phyloP scores from a whole-genome alignment of 2,797 vertebrate species.

The Hylomyscus alleni region DNA sequence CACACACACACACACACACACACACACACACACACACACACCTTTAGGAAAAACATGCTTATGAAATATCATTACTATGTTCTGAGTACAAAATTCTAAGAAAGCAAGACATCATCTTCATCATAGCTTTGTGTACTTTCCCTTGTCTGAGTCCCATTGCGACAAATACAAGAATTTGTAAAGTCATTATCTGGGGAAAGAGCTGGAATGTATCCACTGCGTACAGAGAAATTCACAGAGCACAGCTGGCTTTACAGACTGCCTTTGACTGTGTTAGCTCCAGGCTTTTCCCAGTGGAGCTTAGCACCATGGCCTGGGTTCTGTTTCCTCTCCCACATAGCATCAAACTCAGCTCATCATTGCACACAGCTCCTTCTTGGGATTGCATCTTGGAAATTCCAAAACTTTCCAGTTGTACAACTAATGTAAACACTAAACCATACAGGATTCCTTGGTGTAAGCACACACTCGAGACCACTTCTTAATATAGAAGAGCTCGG shows the following conservation, averaged over 20 bases:
- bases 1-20: not conserved
- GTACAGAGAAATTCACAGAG: not conserved
- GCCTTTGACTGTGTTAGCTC: not conserved
- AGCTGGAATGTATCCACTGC: not conserved
- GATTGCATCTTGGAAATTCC: slow-evolving; percentile 50
- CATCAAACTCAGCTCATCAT: not conserved
- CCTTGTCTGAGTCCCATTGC: not conserved
- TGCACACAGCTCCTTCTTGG: not conserved
- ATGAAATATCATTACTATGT: not conserved
- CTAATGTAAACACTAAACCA: slow-evolving; percentile 62
- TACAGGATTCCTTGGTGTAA: slow-evolving; percentile 32
- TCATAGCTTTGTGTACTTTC: not conserved
- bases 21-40: not conserved
- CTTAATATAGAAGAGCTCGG: slow-evolving; percentile 72
- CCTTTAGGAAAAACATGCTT: not conserved
- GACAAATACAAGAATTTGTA: not conserved
- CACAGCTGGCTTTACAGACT: not conserved
- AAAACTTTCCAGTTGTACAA: not conserved
- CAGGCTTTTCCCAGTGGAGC: not conserved
- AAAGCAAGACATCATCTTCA: not conserved
- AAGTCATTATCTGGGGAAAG: slow-evolving; percentile 3
- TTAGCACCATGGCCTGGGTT: not conserved
- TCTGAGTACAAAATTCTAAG: slow-evolving; percentile 20
- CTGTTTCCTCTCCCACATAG: slow-evolving; percentile 64
- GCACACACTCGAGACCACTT: slow-evolving; percentile 30